Evolutionary conservation across 2,113 vertebrate genomes (phyloP).

Genomic region (Hydropotes inermis): DNA sequence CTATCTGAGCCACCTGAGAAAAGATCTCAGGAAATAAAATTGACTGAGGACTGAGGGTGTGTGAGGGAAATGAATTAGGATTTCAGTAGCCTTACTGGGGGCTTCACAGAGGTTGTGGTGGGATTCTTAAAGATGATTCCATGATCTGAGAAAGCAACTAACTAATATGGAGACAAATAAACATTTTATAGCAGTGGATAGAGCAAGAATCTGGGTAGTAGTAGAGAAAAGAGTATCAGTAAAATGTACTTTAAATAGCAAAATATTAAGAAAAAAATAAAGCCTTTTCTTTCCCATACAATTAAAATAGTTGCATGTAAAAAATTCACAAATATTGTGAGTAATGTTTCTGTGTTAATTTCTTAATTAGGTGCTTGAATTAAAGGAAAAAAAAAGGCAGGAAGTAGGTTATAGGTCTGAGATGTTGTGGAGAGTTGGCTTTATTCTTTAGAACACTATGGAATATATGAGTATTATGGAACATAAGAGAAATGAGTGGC

Average conservation of each 20-base stretch:
- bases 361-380: neutral
- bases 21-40: neutral
- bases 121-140: neutral
- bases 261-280: neutral
- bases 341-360: neutral
- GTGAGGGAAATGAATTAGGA: neutral
- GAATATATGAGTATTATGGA: neutral
- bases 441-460: neutral
- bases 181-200: neutral
- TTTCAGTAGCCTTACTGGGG: neutral
- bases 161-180: neutral
- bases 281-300: neutral
- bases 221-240: accelerated
- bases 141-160: neutral
- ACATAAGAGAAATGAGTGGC: neutral
- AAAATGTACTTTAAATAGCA: neutral
- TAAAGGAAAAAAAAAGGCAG: neutral
- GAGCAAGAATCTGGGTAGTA: neutral
- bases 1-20: neutral
- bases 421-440: neutral
- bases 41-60: neutral
- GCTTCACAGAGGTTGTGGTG: neutral
- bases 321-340: neutral
- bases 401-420: neutral
- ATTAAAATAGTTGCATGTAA: neutral